Evolutionary conservation across 2,113 vertebrate genomes (phyloP), one percentile per base, ranked within the genome.

Genomic region (Corvus hawaiiensis): DNA sequence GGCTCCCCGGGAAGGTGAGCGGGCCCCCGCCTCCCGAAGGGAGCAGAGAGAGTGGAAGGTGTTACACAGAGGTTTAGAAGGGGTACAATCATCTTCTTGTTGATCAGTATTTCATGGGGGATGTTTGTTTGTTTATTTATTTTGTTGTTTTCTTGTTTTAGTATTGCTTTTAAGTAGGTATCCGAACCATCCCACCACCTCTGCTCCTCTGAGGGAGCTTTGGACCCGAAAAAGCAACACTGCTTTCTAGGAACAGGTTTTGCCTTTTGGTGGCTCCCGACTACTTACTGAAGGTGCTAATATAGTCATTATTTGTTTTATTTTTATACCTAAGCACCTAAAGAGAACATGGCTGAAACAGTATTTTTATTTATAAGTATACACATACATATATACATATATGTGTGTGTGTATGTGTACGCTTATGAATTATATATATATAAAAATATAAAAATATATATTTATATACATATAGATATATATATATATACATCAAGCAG

Each of bases 351-450:
- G 39, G 12, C 10, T 74, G 59, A 37, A 76, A 72, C 33, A 4
- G 1, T 24, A 3, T 17, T 69, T 82, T 82, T 49, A 30, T 69
- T 44, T 71, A 0, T 43, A 46, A 61, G 15, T 46, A 16, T 49
- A 27, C 17, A 6, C 11, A 21, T 22, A 30, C 1, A 22, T 11
- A 39, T 19, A 32, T 48, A 7, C 7, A 33, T 7, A 21, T 7
- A 5, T 1, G 18, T 3, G 1, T 0, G 1, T 23, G 11, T 55
- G 24, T 43, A 43, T 35, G 17, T 13, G 21, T 11, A 19, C 13
- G 15, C 9, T 43, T 43, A 56, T 26, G 35, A 71, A 39, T 33
- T 33, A 39, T 24, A 59, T 24, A 59, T 58, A 35, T 16, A 58
- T n/a, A 13, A 8, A n/a, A 23, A 35, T 58, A 23, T 23, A 16